Conservation (phyloP, 2,888 invertebrate genomes). For the Xylota segnis region DNA sequence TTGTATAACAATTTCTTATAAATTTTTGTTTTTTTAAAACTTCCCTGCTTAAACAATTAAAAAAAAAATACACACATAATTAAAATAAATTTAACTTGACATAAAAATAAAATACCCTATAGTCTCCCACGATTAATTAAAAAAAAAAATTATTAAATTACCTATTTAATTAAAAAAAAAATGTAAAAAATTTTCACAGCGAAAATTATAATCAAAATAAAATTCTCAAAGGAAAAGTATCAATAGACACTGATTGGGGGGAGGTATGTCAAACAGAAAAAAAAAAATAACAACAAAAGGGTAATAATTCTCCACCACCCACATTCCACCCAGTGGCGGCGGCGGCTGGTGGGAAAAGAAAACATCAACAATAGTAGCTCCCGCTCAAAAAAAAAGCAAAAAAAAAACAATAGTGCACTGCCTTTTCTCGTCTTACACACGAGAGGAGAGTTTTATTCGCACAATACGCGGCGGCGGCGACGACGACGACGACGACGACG, state of each 20-base stretch:
- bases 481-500: slow-evolving; percentile 8
- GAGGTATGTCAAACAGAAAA: slow-evolving; percentile 10
- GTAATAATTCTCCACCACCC: slow-evolving; percentile 42
- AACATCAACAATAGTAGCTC: slow-evolving; percentile 70
- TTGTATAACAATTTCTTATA: too few relatives aligned
- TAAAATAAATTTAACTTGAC: slow-evolving; percentile 11
- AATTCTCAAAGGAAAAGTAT: slow-evolving; percentile 39
- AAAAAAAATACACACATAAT: not conserved
- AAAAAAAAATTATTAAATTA: not conserved
- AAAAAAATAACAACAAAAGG: slow-evolving; percentile 45
- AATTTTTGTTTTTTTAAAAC: too few relatives aligned
- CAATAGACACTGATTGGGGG: slow-evolving; percentile 19
- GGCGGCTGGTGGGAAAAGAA: slow-evolving; percentile 46
- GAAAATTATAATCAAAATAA: slow-evolving; percentile 51
- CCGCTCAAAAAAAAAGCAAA: slow-evolving; percentile 40
- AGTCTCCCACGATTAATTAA: slow-evolving; percentile 5
- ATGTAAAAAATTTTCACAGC: not conserved
- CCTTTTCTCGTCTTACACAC: slow-evolving; percentile 29
- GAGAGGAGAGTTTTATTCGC: slow-evolving; percentile 30
- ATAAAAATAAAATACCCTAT: not conserved
- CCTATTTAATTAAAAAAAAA: slow-evolving; percentile 29
- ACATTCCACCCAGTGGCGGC: slow-evolving; percentile 31
- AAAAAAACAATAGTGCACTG: slow-evolving; percentile 45
- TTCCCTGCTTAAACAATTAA: too few relatives aligned
- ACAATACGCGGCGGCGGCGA: slow-evolving; percentile 42